Evolutionary conservation across 92 coral and sea anemone species (phyloP).

Genomic region (Isaurus tuberculatus): DNA sequence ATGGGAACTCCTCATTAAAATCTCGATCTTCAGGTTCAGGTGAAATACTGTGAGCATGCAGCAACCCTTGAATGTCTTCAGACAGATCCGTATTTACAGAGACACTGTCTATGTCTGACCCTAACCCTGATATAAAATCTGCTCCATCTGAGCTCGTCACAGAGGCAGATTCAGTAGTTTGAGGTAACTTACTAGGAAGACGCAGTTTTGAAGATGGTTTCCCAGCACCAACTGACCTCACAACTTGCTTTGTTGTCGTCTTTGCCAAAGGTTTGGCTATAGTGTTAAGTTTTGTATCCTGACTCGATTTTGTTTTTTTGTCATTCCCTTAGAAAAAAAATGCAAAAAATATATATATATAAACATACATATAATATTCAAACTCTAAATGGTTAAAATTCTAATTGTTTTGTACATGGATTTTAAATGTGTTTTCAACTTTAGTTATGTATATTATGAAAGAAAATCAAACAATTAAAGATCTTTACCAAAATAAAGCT

Average conservation of each 20-base stretch:
- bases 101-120: slow-evolving; percentile 62
- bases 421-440: too few species aligned
- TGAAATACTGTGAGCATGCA: slow-evolving; percentile 51
- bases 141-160: slow-evolving; percentile 55
- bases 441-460: neutral
- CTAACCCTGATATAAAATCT: slow-evolving; percentile 51
- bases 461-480: too few species aligned
- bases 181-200: slow-evolving; percentile 33
- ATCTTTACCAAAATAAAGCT: neutral
- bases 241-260: slow-evolving; percentile 34
- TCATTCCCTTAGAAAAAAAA: slow-evolving; percentile 50
- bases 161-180: slow-evolving; percentile 53
- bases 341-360: neutral
- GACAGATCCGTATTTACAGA: slow-evolving; percentile 62
- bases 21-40: slow-evolving; percentile 46
- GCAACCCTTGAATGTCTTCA: slow-evolving; percentile 53
- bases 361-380: neutral
- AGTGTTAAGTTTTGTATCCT: slow-evolving; percentile 15
- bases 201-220: slow-evolving; percentile 55
- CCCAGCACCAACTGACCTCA: neutral
- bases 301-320: slow-evolving; percentile 27
- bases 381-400: too few species aligned
- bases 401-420: too few species aligned
- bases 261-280: slow-evolving; percentile 26
- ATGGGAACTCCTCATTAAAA: slow-evolving; percentile 43